phyloP scores from a whole-genome alignment of 2,113 vertebrate species.

The Tricholaema leucomelas region DNA sequence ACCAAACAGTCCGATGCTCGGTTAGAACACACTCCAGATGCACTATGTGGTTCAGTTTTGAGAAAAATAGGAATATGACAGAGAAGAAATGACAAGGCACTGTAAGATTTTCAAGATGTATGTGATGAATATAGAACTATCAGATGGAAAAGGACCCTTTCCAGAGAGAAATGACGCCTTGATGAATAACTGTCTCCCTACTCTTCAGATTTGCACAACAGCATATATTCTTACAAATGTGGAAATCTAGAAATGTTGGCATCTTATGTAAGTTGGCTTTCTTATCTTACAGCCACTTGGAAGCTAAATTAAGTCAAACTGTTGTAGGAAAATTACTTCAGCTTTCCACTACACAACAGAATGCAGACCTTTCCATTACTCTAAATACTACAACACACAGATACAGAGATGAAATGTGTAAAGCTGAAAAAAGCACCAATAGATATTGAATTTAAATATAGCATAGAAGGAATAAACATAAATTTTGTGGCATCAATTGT shows the following conservation, averaged over 20 bases:
- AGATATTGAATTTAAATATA: not conserved
- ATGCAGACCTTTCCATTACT: not conserved
- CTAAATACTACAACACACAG: not conserved
- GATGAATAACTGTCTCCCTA: not conserved
- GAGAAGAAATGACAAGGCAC: not conserved
- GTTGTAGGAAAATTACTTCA: not conserved
- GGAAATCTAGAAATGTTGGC: not conserved
- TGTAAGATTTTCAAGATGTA: not conserved
- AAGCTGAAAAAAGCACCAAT: not conserved
- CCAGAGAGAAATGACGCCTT: not conserved
- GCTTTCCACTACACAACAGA: not conserved
- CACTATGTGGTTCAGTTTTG: not conserved
- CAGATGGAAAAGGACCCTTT: not conserved
- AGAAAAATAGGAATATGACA: not conserved
- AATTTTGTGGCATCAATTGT: not conserved
- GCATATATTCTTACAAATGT: not conserved
- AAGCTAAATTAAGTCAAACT: not conserved
- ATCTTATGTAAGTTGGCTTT: not conserved
- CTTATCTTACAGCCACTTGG: not conserved
- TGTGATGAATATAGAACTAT: not conserved
- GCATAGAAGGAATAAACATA: not conserved
- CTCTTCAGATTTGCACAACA: not conserved
- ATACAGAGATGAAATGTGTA: not conserved
- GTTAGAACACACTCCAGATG: not conserved
- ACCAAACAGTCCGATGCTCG: not conserved